Base-by-base conservation (phyloP, 2,797 vertebrate genomes). In the Crocidura indochinensis region DNA sequence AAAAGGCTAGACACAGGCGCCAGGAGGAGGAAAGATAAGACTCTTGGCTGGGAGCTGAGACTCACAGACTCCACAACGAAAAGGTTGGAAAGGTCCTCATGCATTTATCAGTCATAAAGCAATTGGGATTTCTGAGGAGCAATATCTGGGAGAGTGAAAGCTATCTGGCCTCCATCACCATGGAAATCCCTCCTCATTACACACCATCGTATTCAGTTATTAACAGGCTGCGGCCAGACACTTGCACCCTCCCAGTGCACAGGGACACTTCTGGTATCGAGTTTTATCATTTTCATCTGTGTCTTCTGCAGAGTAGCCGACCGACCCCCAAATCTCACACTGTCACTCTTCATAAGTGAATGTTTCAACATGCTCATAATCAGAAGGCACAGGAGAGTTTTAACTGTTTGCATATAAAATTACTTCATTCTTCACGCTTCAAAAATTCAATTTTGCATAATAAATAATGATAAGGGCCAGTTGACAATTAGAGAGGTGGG, bases 321-420 rank as follows among this genome's bases (percentile, higher is more conserved):
- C 92, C 84, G 98, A 98, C 99, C 99, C 98, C 98, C 98, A 98
- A 98, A 97, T 98, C 97, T 98, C 98, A 97, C 97, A 97, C 98
- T 98, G 99, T 99, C 99, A 99, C 98, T 99, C 99, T 99, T 97
- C 96, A 75, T 98, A 98, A 99, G 98, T 97, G 98, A 98, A 98
- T 99, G 99, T 99, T 99, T 99, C 99, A 98, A 98, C 99, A 98
- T 96, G 95, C 95, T 98, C 91, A 94, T 98, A 98, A 98, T 98
- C 96, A 8, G 91, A 96, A 97, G 96, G 94, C 98, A 98, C 98
- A 84, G 44, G 95, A 98, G 98, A 98, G 98, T 98, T 98, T 98
- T 98, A 97, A 98, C 98, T 98, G 99, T 99, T 99, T 99, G 98
- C 99, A 99, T 98, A 98, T 97, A 98, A 98, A 99, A 99, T 98